phyloP scores from a whole-genome alignment of 1,140 invertebrate species.

The Tribolium castaneum region DNA sequence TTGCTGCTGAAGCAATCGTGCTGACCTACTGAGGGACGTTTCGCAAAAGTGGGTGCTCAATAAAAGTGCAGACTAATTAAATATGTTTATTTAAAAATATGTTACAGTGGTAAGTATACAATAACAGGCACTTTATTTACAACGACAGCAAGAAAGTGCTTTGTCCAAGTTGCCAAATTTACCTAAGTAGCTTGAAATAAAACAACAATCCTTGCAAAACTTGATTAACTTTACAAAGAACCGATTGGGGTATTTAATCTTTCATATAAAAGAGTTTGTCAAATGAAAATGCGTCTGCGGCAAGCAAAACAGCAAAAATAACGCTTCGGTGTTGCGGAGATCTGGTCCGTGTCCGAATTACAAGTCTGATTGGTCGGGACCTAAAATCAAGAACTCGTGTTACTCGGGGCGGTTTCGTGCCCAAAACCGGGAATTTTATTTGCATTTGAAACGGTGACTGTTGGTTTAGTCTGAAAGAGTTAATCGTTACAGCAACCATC shows the following conservation, averaged over 20 bases:
- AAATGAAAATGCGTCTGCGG: conserved; percentile 24
- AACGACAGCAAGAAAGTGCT: background rate
- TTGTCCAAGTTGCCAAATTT: background rate
- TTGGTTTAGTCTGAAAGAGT: conserved; percentile 18
- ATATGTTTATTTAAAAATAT: conserved; percentile 34
- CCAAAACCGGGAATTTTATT: conserved; percentile 43
- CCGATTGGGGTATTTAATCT: conserved; percentile 19
- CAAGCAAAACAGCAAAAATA: conserved; percentile 14
- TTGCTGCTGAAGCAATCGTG: background rate
- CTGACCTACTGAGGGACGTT: background rate
- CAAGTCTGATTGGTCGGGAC: conserved; percentile 62
- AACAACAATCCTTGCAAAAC: conserved; percentile 40
- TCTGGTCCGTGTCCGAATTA: conserved; percentile 46
- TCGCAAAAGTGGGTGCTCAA: background rate
- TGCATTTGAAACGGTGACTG: conserved; percentile 52
- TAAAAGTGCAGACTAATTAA: conserved; percentile 9
- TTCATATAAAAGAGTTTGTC: conserved; percentile 31
- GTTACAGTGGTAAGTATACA: conserved; percentile 26
- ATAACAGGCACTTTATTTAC: conserved; percentile 18
- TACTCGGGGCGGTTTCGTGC: background rate
- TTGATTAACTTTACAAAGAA: conserved; percentile 31
- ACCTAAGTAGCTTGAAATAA: conserved; percentile 31
- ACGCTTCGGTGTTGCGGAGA: background rate
- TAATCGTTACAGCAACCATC: conserved; percentile 41
- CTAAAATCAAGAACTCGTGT: conserved; percentile 50